Base-by-base conservation (phyloP, 2,113 vertebrate species). In the Struthidea cinerea region DNA sequence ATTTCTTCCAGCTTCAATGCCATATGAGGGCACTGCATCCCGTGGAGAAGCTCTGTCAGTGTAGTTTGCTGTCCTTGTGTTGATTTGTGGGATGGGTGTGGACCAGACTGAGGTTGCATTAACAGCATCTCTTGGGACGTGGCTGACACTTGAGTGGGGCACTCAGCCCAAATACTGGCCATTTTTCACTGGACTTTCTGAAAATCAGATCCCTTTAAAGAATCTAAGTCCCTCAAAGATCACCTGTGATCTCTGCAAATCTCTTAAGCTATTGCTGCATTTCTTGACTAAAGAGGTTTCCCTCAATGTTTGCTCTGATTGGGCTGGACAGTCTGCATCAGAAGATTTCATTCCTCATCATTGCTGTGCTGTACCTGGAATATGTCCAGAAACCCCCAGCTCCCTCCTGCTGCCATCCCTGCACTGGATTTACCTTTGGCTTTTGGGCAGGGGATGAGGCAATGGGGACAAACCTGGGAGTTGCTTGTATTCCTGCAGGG, bases 231-330 rank as follows among this genome's bases (percentile, higher is more conserved):
- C 56, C 9, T 74, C 30, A 35, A 5, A 73, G 47, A 21, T 88
- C 56, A 37, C 23, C 22, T 46, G 8, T 60, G 64, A 55, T 27
- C 82, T 89, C 30, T 63, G 52, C n/a, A 70, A 28, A n/a, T 56
- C 49, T 64, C 37, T 60, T 42, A 4, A 35, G 32, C 41, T 46
- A 20, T 4, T 27, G 47, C 19, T 24, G 28, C 42, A 18, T 84
- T 89, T 61, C 60, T 12, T 67, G 37, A n/a, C 23, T 49, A 1
- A 52, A 57, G 41, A 73, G n/a, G 14, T 90, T 44, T 82, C 41
- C 42, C 52, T n/a, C 16, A 21, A 0, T 24, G 17, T 17, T 56
- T 1, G 0, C 41, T 65, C 41, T 1, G 1, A 21, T 22, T 26
- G 14, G 21, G 41, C 6, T 84, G 44, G 55, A 35, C 41, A 52